These are phyloP conservation scores for Xerus rutilus DNA, from an alignment of 2,797 vertebrate species.

Conservation along the genomic window DNA sequence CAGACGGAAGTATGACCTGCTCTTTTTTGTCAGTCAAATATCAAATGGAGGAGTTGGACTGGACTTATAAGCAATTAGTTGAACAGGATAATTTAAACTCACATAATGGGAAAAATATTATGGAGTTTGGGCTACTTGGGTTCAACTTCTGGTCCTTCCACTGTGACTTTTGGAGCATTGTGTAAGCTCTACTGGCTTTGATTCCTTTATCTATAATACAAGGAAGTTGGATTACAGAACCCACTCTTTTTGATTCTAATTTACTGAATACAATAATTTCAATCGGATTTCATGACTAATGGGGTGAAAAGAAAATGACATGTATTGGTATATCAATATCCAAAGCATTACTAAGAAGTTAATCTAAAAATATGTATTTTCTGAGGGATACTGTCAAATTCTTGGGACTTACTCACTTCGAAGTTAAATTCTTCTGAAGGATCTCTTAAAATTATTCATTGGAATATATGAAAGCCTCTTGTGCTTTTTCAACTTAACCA, in stretches of 20 bases:
- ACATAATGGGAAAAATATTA: not conserved
- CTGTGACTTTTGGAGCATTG: not conserved
- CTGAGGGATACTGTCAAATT: not conserved
- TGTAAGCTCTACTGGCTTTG: not conserved
- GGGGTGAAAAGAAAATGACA: not conserved
- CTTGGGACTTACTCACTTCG: not conserved
- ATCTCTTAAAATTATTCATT: not conserved
- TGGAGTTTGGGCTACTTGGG: not conserved
- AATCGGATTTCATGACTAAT: slow-evolving; percentile 8
- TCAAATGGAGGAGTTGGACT: not conserved
- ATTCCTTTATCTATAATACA: slow-evolving; percentile 13
- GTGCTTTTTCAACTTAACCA: not conserved
- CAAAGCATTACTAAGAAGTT: slow-evolving; percentile 54
- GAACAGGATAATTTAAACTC: not conserved
- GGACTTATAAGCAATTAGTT: not conserved
- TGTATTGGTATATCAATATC: not conserved
- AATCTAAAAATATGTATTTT: slow-evolving; percentile 23
- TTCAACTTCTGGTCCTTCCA: not conserved
- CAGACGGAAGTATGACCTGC: not conserved
- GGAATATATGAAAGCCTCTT: not conserved
- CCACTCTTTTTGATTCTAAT: not conserved
- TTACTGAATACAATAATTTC: slow-evolving; percentile 44
- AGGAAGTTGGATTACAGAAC: not conserved
- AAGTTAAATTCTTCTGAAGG: not conserved
- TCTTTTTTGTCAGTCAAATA: slow-evolving; percentile 30